Evolutionary conservation across 2,888 invertebrate genomes (phyloP).

Genomic region (Chironomus tentans): DNA sequence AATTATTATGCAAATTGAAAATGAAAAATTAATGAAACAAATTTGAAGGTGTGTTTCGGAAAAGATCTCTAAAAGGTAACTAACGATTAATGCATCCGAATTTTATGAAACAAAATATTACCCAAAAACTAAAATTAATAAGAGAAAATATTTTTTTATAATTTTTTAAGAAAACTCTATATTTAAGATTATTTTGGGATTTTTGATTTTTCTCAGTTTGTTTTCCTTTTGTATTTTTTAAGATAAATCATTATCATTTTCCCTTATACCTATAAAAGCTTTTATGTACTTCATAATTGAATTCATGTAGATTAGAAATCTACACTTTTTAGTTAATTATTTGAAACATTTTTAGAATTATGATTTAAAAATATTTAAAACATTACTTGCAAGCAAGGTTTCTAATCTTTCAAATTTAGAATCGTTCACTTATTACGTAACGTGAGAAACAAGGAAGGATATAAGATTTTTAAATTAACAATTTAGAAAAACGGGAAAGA

Average conservation of each 20-base stretch:
- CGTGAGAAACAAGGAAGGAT: no score
- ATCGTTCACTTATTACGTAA: no score
- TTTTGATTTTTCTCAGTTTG: neutral
- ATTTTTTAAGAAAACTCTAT: conserved; percentile 1
- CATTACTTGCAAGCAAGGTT: no score
- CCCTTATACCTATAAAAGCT: no score
- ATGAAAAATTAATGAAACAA: neutral
- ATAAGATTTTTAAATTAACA: no score
- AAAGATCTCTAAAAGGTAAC: conserved; percentile 95
- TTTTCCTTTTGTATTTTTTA: no score
- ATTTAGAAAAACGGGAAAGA: no score
- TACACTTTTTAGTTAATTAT: neutral
- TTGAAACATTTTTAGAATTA: no score
- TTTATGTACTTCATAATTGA: no score
- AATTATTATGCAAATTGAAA: neutral
- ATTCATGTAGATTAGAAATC: no score
- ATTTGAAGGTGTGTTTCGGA: conserved; percentile 79
- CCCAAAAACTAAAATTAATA: neutral
- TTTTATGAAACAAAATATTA: neutral
- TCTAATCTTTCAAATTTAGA: neutral
- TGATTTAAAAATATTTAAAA: no score
- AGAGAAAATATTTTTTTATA: neutral
- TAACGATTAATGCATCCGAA: conserved; percentile 38
- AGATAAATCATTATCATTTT: no score
- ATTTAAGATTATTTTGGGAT: conserved; percentile 32